phyloP scores from a whole-genome alignment of 2,797 vertebrate species.

The Leuciscus waleckii region DNA sequence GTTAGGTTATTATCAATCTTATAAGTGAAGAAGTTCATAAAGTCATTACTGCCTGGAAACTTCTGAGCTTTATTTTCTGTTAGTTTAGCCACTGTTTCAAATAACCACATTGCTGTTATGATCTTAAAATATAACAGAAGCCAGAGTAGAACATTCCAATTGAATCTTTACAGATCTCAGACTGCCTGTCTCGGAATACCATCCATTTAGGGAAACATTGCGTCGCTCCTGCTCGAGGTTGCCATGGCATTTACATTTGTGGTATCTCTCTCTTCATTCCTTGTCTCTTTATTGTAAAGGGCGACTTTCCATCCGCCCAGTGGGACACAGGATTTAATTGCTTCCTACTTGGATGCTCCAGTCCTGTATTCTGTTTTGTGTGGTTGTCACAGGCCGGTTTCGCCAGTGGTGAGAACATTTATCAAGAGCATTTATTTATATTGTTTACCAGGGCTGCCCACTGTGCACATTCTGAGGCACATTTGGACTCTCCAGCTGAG shows the following conservation, averaged over 20 bases:
- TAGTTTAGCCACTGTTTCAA: too few relatives aligned
- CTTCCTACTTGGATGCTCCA: conserved; percentile 50
- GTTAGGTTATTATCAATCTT: too few relatives aligned
- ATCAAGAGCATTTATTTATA: conserved; percentile 51
- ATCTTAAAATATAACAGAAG: background rate
- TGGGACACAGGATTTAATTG: conserved; percentile 51
- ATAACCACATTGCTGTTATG: background rate
- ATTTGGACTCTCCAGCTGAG: conserved; percentile 42
- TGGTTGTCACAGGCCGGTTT: conserved; percentile 53
- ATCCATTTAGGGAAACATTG: conserved; percentile 42
- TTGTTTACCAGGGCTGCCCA: conserved; percentile 43
- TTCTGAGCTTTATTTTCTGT: too few relatives aligned
- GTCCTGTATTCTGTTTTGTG: conserved; percentile 51
- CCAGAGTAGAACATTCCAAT: conserved; percentile 2
- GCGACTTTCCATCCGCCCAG: conserved; percentile 49
- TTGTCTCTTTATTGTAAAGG: conserved; percentile 51
- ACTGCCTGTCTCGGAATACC: conserved; percentile 4
- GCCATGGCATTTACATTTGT: conserved; percentile 56
- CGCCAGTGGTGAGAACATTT: conserved; percentile 45
- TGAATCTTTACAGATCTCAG: conserved; percentile 26
- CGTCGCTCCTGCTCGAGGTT: conserved; percentile 24
- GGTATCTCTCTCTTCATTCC: conserved; percentile 47
- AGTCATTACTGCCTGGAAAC: too few relatives aligned
- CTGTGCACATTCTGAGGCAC: conserved; percentile 49
- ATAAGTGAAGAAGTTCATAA: too few relatives aligned